A percentile compares a stretch with the other conserved stretches of the same genome.
Conservation (phyloP, 2,888 invertebrate genomes). For the Digitonthophagus gazella region DNA sequence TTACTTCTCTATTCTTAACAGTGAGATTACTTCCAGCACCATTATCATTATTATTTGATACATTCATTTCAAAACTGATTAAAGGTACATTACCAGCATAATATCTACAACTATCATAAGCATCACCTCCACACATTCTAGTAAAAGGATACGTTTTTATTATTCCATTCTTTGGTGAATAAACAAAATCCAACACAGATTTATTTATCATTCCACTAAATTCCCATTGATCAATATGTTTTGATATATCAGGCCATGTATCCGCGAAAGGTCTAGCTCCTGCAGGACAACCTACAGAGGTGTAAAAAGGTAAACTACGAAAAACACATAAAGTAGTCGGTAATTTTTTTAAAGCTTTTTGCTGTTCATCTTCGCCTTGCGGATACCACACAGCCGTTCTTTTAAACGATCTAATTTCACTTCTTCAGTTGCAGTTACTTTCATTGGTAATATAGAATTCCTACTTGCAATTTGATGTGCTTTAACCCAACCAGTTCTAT, state of each 20-base stretch:
- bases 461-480: too few relatives aligned
- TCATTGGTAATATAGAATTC: too few relatives aligned
- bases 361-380: neutral
- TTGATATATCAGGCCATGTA: conserved; percentile 1
- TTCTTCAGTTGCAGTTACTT: too few relatives aligned
- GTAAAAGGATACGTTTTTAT: neutral
- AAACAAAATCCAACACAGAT: neutral
- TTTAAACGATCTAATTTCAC: too few relatives aligned
- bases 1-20: too few relatives aligned
- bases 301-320: neutral
- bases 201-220: conserved; percentile 1
- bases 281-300: neutral
- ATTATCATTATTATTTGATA: too few relatives aligned
- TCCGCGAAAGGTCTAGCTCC: neutral
- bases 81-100: too few relatives aligned
- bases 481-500: too few relatives aligned
- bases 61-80: too few relatives aligned
- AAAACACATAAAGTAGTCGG: neutral
- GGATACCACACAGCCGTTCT: neutral
- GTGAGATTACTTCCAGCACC: too few relatives aligned
- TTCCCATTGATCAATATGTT: neutral
- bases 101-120: too few relatives aligned
- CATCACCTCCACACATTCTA: too few relatives aligned
- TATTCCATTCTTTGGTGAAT: conserved; percentile 4
- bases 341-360: neutral